Conservation (phyloP, 2,888 invertebrate species). For the Drosophila robusta region DNA sequence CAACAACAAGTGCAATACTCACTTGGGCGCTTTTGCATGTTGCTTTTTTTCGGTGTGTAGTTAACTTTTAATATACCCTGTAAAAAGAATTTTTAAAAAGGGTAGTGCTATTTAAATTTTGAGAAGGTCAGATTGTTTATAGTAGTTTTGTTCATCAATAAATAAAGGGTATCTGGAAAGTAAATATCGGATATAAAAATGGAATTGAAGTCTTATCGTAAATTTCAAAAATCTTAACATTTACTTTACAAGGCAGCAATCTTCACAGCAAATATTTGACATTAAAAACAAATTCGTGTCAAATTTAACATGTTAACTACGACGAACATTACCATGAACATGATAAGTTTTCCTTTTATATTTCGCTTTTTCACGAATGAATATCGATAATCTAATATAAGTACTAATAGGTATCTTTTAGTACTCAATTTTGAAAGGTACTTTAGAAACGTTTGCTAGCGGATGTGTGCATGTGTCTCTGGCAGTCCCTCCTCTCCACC, state of each 20-base stretch:
- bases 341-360: not conserved
- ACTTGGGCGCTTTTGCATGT: constrained; percentile 69
- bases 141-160: too few relatives aligned
- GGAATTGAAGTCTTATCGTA: not conserved
- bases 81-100: not conserved
- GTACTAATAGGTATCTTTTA: constrained; percentile 8
- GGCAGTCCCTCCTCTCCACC: not conserved
- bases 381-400: not conserved
- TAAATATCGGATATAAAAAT: not conserved
- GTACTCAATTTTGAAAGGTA: not conserved
- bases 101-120: not conserved
- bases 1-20: constrained; percentile 61
- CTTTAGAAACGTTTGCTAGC: constrained; percentile 1
- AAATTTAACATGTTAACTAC: too few relatives aligned
- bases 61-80: constrained; percentile 44
- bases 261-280: too few relatives aligned
- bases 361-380: not conserved
- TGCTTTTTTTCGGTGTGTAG: constrained; percentile 42
- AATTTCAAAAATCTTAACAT: too few relatives aligned
- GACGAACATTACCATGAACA: too few relatives aligned
- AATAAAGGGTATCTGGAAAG: too few relatives aligned
- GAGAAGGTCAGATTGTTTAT: not conserved
- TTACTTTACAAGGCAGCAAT: too few relatives aligned
- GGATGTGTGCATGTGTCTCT: constrained; percentile 25
- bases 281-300: too few relatives aligned